Percentiles rank a stretch among this genome's conserved stretches.
phyloP scores from a whole-genome alignment of 2,888 invertebrate genomes.

The Hartigia nigra region DNA sequence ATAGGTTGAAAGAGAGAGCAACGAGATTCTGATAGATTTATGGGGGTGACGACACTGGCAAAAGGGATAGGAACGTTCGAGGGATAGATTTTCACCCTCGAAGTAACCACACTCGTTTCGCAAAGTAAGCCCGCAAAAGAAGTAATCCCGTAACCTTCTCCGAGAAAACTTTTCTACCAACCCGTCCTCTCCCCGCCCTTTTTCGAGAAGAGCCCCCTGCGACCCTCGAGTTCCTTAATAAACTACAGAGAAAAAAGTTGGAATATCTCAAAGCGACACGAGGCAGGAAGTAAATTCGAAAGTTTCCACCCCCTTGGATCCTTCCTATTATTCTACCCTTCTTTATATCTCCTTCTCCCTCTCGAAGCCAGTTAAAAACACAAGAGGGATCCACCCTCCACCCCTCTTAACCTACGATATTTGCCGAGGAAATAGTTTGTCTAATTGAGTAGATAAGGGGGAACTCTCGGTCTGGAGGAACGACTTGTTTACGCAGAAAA shows the following conservation, averaged over 20 bases:
- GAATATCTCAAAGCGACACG: slow-evolving; percentile 15
- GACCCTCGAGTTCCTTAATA: slow-evolving; percentile 9
- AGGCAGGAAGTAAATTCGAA: slow-evolving; percentile 41
- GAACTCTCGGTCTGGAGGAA: slow-evolving; percentile 31
- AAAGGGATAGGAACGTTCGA: too few species aligned
- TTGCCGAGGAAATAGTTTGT: slow-evolving; percentile 43
- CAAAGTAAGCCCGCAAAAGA: slow-evolving; percentile 5
- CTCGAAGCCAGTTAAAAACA: slow-evolving; percentile 11
- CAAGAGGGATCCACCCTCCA: slow-evolving; percentile 17
- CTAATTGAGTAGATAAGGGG: slow-evolving; percentile 52
- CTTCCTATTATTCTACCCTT: background rate
- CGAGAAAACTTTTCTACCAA: slow-evolving; percentile 3
- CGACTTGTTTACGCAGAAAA: slow-evolving; percentile 47
- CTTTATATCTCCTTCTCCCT: background rate
- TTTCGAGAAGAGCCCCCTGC: slow-evolving; percentile 3
- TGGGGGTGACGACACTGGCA: too few species aligned
- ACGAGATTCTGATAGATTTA: background rate
- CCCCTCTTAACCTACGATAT: slow-evolving; percentile 23
- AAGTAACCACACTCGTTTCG: slow-evolving; percentile 17
- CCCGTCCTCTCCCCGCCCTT: background rate
- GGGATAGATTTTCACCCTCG: slow-evolving; percentile 19
- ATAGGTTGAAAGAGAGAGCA: slow-evolving; percentile 10
- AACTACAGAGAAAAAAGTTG: slow-evolving; percentile 14
- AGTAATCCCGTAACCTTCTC: slow-evolving; percentile 7
- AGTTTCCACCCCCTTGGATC: slow-evolving; percentile 30